These are phyloP conservation scores for Tachuris rubrigastra DNA, from an alignment of 2,113 vertebrate species.

Conservation along the genomic window DNA sequence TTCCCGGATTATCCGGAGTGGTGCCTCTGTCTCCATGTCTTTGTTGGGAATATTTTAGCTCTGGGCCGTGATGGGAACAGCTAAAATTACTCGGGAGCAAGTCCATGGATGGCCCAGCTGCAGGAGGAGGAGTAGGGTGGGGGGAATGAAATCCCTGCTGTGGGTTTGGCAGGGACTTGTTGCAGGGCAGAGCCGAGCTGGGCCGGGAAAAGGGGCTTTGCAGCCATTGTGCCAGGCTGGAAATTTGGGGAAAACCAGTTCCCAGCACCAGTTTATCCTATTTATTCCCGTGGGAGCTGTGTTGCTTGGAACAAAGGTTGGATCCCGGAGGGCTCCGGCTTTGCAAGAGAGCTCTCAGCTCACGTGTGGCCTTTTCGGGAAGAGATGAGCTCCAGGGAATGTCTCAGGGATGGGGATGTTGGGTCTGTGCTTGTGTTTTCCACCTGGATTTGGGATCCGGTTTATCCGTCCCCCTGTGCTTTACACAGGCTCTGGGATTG, in stretches of 20 bases:
- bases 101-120: neutral
- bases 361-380: neutral
- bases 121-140: neutral
- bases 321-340: neutral
- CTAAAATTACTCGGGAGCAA: constrained; percentile 34
- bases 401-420: neutral
- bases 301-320: neutral
- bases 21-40: constrained; percentile 41
- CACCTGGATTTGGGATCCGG: accelerated
- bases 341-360: neutral
- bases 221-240: accelerated
- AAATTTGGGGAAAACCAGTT: neutral
- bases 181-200: neutral
- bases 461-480: neutral
- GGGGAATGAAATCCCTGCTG: neutral
- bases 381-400: neutral
- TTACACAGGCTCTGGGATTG: accelerated
- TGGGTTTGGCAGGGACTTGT: neutral
- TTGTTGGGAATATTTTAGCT: constrained; percentile 24
- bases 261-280: neutral
- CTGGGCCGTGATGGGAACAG: constrained; percentile 30
- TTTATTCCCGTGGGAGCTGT: neutral
- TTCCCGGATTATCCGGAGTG: neutral
- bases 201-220: neutral
- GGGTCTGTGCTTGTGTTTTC: neutral